Percentiles rank a stretch among this genome's conserved stretches.
These are phyloP conservation scores for Oceanites oceanicus DNA, from an alignment of 2,113 vertebrate genomes.

Conservation along the genomic window DNA sequence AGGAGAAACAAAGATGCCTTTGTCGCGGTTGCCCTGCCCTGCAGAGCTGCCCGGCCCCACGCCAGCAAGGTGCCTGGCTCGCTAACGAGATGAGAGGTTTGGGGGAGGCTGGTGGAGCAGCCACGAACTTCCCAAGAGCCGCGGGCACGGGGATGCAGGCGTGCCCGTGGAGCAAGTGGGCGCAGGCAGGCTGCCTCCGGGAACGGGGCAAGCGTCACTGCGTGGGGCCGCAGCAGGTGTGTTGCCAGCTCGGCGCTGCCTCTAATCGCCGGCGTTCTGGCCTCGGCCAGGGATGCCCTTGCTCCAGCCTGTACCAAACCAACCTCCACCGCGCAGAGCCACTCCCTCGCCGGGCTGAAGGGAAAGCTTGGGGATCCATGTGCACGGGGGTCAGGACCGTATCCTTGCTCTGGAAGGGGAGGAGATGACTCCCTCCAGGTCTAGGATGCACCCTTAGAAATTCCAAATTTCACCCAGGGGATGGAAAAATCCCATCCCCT, in stretches of 20 bases:
- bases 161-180: accelerated
- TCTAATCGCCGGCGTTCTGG: accelerated
- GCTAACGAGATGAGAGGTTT: accelerated
- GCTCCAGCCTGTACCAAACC: not conserved
- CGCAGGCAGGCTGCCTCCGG: accelerated
- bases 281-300: not conserved
- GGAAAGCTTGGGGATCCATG: accelerated
- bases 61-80: not conserved
- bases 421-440: not conserved
- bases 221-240: accelerated
- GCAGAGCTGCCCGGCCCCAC: not conserved
- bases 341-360: accelerated
- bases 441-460: not conserved
- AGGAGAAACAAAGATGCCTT: constrained; percentile 26
- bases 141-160: not conserved
- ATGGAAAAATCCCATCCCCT: not conserved
- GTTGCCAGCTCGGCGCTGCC: not conserved
- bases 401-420: not conserved
- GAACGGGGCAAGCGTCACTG: accelerated
- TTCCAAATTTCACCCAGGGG: not conserved
- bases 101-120: not conserved
- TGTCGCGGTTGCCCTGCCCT: not conserved
- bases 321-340: accelerated
- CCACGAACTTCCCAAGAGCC: not conserved
- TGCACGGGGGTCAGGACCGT: accelerated